These are phyloP conservation scores for Indri indri DNA, from an alignment of 2,113 vertebrate species.

Conservation along the genomic window DNA sequence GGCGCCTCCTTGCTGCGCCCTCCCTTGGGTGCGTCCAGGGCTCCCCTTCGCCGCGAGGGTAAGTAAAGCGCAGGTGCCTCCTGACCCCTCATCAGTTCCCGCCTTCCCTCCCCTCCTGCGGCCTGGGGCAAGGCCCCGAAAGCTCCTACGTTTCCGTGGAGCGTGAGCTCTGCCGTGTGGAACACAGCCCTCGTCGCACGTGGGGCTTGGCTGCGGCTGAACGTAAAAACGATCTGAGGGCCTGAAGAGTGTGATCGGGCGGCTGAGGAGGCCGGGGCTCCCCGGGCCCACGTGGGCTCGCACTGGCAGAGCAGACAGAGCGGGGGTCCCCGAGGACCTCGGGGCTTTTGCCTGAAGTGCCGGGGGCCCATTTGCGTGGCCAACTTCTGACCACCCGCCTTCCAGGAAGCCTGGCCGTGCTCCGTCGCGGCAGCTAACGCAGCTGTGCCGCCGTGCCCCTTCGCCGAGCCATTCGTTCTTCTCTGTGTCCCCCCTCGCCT, in stretches of 20 bases:
- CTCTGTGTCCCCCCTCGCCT: not conserved
- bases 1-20: accelerated
- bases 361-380: not conserved
- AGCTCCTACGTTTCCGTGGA: not conserved
- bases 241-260: not conserved
- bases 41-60: not conserved
- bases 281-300: not conserved
- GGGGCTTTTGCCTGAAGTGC: not conserved
- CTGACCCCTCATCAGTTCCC: not conserved
- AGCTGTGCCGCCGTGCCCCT: accelerated
- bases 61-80: not conserved
- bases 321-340: no score
- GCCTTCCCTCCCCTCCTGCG: not conserved
- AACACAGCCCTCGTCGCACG: not conserved
- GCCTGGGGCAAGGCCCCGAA: not conserved
- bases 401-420: not conserved
- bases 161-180: not conserved
- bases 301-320: not conserved
- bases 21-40: accelerated
- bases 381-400: accelerated
- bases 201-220: not conserved
- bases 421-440: not conserved
- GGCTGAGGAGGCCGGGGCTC: not conserved
- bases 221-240: not conserved
- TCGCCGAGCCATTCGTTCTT: no score